These are phyloP conservation scores for Lucilia sericata DNA, from an alignment of 1,140 invertebrate genomes.

Conservation along the genomic window DNA sequence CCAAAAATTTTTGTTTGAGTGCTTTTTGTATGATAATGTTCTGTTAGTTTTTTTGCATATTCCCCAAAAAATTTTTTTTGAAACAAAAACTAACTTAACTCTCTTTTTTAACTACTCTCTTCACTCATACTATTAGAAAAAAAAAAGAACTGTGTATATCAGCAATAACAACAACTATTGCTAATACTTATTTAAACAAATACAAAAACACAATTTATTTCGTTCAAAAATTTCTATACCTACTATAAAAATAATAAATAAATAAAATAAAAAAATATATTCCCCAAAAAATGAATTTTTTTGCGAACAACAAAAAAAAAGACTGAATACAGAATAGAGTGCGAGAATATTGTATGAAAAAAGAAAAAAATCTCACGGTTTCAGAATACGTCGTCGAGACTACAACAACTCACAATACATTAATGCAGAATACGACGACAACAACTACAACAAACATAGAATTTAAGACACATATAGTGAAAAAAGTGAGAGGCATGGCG, in stretches of 20 bases:
- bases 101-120: too few relatives aligned
- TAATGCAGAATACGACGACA: neutral
- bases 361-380: conserved; percentile 26
- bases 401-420: neutral
- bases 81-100: too few relatives aligned
- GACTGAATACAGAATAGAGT: neutral
- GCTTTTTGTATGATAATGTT: too few relatives aligned
- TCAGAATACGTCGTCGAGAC: conserved; percentile 13
- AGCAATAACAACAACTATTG: too few relatives aligned
- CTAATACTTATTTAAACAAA: too few relatives aligned
- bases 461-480: too few relatives aligned
- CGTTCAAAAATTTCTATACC: neutral
- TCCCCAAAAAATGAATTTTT: neutral
- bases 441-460: neutral
- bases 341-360: neutral
- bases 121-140: too few relatives aligned
- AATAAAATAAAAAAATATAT: neutral
- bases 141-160: too few relatives aligned
- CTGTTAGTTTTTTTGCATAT: too few relatives aligned
- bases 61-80: too few relatives aligned
- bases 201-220: neutral
- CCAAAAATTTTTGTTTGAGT: too few relatives aligned
- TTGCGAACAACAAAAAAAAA: neutral
- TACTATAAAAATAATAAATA: too few relatives aligned
- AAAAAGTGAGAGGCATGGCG: neutral